phyloP scores from a whole-genome alignment of 1,140 invertebrate species.

The Calliphora vicina region DNA sequence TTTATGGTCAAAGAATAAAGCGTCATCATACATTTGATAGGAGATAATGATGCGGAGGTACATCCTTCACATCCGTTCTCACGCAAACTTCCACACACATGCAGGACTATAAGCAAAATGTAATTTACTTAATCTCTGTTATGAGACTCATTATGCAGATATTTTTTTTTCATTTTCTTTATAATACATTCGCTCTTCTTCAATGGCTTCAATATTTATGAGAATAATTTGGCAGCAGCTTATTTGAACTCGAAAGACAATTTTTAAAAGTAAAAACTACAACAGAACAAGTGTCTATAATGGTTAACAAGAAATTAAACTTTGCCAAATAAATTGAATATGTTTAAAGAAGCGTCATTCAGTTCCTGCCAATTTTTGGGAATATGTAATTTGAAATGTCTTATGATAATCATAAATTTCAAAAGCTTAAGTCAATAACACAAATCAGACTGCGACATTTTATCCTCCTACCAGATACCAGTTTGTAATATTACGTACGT shows the following conservation, averaged over 20 bases:
- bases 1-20: not conserved
- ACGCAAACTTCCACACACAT: not conserved
- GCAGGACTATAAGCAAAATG: not conserved
- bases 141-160: slow-evolving; percentile 35
- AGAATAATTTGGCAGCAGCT: slow-evolving; percentile 31
- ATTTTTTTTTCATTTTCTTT: not conserved
- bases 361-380: not conserved
- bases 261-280: not conserved
- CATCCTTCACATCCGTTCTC: not conserved
- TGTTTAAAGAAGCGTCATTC: not conserved
- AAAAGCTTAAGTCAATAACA: slow-evolving; percentile 31
- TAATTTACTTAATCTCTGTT: slow-evolving; percentile 34
- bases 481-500: not conserved
- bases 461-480: not conserved
- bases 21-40: not conserved
- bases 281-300: not conserved
- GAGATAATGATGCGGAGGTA: not conserved
- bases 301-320: not conserved
- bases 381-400: not conserved
- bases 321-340: not conserved
- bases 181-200: not conserved
- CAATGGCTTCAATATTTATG: slow-evolving; percentile 19
- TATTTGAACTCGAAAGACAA: not conserved
- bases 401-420: slow-evolving; percentile 21
- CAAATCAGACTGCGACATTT: slow-evolving; percentile 11